Conservation (phyloP, 2,888 invertebrate species). For the Melipona beecheii region DNA sequence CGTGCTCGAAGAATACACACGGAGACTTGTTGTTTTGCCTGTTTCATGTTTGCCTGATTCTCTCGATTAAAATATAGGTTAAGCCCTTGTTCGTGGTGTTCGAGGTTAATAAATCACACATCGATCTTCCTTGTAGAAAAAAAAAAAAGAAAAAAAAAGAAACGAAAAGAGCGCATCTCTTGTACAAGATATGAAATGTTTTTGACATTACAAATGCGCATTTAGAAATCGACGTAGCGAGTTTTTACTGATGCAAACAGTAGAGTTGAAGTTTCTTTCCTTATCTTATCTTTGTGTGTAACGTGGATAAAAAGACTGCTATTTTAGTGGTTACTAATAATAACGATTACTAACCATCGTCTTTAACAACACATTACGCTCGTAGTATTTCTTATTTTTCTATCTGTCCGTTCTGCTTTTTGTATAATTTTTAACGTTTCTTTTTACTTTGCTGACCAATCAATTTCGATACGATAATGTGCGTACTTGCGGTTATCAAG, state of each 20-base stretch:
- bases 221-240: conserved; percentile 29
- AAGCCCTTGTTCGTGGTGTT: conserved; percentile 36
- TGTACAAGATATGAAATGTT: not conserved
- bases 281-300: conserved; percentile 64
- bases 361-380: not conserved
- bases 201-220: conserved; percentile 10
- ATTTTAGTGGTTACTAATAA: conserved; percentile 49
- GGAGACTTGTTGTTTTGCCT: conserved; percentile 27
- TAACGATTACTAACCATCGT: conserved; percentile 38
- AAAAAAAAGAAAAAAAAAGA: too few species aligned
- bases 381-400: not conserved
- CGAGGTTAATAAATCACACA: conserved; percentile 39
- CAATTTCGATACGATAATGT: not conserved
- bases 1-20: conserved; percentile 45
- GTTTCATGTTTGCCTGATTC: conserved; percentile 10
- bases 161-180: not conserved
- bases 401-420: not conserved
- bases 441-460: not conserved
- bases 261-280: conserved; percentile 6
- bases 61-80: conserved; percentile 41
- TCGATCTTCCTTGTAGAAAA: conserved; percentile 40
- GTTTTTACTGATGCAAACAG: conserved; percentile 36
- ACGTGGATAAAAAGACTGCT: conserved; percentile 39
- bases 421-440: not conserved
- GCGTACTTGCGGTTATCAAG: conserved; percentile 14